Evolutionary conservation across 2,797 vertebrate species (phyloP).

Genomic region (Cyprinella venusta): DNA sequence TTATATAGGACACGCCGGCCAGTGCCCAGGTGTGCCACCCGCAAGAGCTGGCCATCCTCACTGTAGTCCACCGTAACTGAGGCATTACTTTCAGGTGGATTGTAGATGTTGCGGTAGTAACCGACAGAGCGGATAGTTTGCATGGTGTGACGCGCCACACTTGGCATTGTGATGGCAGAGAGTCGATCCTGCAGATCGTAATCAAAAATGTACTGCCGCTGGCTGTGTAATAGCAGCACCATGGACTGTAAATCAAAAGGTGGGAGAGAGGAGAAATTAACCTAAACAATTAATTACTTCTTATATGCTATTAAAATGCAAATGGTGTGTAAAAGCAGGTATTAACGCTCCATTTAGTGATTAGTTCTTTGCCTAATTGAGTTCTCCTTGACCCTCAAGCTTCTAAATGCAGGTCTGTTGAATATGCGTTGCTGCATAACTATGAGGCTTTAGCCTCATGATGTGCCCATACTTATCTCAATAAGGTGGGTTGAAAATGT

Average conservation of each 20-base stretch:
- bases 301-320: conserved; percentile 59
- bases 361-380: conserved; percentile 76
- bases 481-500: conserved; percentile 73
- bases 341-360: conserved; percentile 71
- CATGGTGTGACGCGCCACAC: conserved; percentile 97
- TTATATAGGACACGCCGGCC: conserved; percentile 94
- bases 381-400: conserved; percentile 79
- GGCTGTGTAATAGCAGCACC: conserved; percentile 97
- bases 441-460: conserved; percentile 76
- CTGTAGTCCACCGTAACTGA: conserved; percentile 94
- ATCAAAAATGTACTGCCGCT: conserved; percentile 98
- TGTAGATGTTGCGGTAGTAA: conserved; percentile 98
- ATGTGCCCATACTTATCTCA: conserved; percentile 70
- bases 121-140: conserved; percentile 97
- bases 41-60: conserved; percentile 86
- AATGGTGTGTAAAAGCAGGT: conserved; percentile 62
- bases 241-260: conserved; percentile 84
- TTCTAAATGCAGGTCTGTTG: conserved; percentile 79
- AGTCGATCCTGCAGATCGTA: conserved; percentile 93
- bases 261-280: conserved; percentile 56
- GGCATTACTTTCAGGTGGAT: conserved; percentile 95
- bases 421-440: conserved; percentile 80
- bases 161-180: conserved; percentile 97
- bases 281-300: conserved; percentile 51
- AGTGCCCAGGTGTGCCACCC: conserved; percentile 93